These are phyloP conservation scores for Zalophus californianus DNA, from an alignment of 2,797 vertebrate genomes.

Conservation along the genomic window DNA sequence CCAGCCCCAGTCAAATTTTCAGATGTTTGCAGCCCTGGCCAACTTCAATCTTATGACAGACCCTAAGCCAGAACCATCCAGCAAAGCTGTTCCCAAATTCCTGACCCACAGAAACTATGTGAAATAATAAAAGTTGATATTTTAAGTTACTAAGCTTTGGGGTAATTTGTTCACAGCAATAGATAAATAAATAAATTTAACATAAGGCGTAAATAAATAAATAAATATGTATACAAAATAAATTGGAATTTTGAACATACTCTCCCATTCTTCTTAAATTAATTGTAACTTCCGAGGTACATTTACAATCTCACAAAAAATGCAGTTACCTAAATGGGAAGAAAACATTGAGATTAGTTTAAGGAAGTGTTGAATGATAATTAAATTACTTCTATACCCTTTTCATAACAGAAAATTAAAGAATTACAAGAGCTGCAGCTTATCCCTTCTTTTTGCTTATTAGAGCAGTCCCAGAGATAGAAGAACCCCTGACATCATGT, in stretches of 20 bases:
- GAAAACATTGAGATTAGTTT: conserved; percentile 55
- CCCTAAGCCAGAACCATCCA: neutral
- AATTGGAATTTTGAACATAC: conserved; percentile 73
- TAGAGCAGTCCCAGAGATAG: neutral
- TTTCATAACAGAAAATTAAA: neutral
- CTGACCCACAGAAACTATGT: neutral
- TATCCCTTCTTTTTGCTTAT: neutral
- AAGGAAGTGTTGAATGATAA: neutral
- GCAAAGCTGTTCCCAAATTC: neutral
- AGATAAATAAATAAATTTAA: conserved; percentile 42
- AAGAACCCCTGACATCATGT: neutral
- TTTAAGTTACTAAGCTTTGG: neutral
- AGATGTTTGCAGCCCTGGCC: neutral
- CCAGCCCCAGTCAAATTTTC: neutral
- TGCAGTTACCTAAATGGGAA: conserved; percentile 68
- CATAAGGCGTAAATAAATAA: neutral
- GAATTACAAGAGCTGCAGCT: neutral
- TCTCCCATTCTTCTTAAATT: conserved; percentile 62
- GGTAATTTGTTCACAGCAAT: neutral
- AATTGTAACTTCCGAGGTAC: neutral
- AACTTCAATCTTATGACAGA: neutral
- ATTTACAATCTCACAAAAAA: conserved; percentile 58
- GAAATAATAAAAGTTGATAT: conserved; percentile 5
- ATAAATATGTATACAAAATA: conserved; percentile 21
- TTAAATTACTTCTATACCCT: conserved; percentile 14